Conservation (phyloP, 2,113 vertebrate genomes). For the Copsychus sechellarum region DNA sequence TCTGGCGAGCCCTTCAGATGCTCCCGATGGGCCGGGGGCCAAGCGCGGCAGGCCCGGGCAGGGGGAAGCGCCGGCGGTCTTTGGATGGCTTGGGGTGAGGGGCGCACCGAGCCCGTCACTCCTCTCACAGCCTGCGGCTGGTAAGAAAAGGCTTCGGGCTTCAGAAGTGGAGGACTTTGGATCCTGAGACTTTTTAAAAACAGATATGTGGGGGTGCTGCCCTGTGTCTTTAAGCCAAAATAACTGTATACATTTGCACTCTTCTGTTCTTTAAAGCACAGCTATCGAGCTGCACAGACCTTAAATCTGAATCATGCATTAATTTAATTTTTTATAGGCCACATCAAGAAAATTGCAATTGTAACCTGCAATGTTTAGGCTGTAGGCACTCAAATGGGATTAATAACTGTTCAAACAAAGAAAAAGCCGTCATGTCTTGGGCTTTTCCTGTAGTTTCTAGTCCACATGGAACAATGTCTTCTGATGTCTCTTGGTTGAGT, state of each 20-base stretch:
- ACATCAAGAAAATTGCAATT: not conserved
- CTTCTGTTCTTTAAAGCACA: accelerated
- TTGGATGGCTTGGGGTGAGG: not conserved
- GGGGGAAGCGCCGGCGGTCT: accelerated
- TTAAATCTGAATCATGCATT: not conserved
- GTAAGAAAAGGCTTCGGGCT: not conserved
- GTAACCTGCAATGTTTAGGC: accelerated
- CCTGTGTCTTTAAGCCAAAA: not conserved
- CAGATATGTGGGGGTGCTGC: accelerated
- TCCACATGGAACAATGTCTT: not conserved
- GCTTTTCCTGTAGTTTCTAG: accelerated
- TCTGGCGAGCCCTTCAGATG: accelerated
- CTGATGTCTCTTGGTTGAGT: accelerated
- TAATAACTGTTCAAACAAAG: not conserved
- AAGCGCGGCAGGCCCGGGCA: accelerated
- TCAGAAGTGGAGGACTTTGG: not conserved
- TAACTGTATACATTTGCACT: not conserved
- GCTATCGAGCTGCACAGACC: too few relatives aligned
- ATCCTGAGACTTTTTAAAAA: not conserved
- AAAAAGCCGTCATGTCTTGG: accelerated
- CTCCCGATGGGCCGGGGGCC: accelerated
- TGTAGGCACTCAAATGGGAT: not conserved
- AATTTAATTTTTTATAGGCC: not conserved
- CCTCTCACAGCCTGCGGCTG: accelerated
- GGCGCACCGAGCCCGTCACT: accelerated